A percentile compares a stretch with the other conserved stretches of the same genome.
phyloP scores from a whole-genome alignment of 2,113 vertebrate species.

The Nannobrachium achirus region DNA sequence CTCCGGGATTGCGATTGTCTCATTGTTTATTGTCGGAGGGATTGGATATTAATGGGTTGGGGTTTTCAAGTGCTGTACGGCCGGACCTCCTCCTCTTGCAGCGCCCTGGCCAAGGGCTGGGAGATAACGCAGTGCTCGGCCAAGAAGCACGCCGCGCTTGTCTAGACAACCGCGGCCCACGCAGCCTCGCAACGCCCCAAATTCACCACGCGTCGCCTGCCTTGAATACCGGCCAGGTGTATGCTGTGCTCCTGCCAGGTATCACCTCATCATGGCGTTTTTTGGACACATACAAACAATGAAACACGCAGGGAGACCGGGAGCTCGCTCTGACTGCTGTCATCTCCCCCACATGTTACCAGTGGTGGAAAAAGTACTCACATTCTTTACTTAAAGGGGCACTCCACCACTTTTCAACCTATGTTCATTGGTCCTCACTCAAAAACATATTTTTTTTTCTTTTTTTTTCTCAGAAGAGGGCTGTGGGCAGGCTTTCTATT shows the following conservation, averaged over 20 bases:
- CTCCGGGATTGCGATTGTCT: neutral
- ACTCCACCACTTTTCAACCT: too few relatives aligned
- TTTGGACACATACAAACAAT: too few relatives aligned
- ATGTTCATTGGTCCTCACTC: too few relatives aligned
- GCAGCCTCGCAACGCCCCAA: neutral
- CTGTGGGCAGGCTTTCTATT: too few relatives aligned
- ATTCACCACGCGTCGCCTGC: neutral
- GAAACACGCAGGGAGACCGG: too few relatives aligned
- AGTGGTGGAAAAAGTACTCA: too few relatives aligned
- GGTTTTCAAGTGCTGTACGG: constrained; percentile 22
- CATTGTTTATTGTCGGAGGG: constrained; percentile 29
- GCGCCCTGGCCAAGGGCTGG: neutral
- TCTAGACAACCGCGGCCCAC: constrained; percentile 11
- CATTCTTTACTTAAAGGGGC: too few relatives aligned
- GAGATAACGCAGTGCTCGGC: neutral
- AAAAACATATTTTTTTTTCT: too few relatives aligned
- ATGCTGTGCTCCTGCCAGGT: neutral
- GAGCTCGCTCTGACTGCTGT: too few relatives aligned
- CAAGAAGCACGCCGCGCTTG: neutral
- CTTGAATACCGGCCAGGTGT: neutral
- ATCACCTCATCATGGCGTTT: neutral
- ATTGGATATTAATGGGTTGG: constrained; percentile 39
- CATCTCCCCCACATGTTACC: too few relatives aligned
- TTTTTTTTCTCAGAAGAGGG: too few relatives aligned
- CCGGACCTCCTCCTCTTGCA: neutral